Base-by-base conservation (phyloP, 2,888 invertebrate genomes). In the Callosobruchus maculatus region DNA sequence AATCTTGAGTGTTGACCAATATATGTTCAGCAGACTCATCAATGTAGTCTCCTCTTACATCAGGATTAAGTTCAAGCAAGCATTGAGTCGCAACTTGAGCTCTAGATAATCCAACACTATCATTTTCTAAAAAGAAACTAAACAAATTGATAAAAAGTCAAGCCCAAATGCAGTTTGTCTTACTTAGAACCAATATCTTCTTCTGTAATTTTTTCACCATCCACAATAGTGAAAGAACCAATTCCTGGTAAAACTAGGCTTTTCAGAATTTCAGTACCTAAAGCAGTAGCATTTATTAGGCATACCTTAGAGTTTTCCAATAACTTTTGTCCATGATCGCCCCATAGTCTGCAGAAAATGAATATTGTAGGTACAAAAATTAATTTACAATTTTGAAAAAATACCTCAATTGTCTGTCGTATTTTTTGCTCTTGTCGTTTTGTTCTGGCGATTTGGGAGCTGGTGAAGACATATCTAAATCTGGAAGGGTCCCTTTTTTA, bases 161-260 rank as follows among this genome's bases (percentile, higher is more conserved):
- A 69, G 7, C 2, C 21, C 68, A 68, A 68, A 68, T 7, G 21
- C 9, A 20, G 7, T 20, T 22, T 4, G 5, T 68, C 85, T 87
- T 90, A 95, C 95, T 99, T 99, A 82, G 94, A 93, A 22, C 97
- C 98, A 76, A 97, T 91, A 86, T 99, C 98, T 86, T 97, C 97
- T 80, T 96, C 95, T 7, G 93, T 93, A 0, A 97, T 93, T 82
- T 92, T 92, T 83, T 93, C 92, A 22, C 95, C 95, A 89, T 99
- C 98, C 20, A 98, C 93, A 78, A 99, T 95, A 0, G 98, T 98
- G 80, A 97, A 94, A 22, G 95, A 93, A 70, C 97, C 96, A 79
- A 97, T 93, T 20, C 99, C 99, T 71, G 99, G 98, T 67, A 99
- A 88, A 18, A 99, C 94, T 31, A 99, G 90, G 26, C 97, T 96